Evolutionary conservation across 2,888 invertebrate species (phyloP), one percentile per base, ranked within the genome.

Genomic region (Agrotis exclamationis): DNA sequence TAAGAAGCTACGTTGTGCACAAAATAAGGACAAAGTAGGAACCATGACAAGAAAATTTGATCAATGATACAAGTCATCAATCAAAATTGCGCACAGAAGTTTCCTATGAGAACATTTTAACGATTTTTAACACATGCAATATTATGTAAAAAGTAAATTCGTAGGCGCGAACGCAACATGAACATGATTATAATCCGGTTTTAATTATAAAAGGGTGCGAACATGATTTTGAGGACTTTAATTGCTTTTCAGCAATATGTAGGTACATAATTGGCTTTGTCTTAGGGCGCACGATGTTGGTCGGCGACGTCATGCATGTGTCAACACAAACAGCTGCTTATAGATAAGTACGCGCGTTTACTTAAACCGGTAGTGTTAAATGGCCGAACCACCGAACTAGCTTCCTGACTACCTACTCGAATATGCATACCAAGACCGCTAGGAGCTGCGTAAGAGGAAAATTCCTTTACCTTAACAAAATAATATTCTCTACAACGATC

Each of bases 311-410:
- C 75, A 85, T 73, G 33, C 56, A 63, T 77, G 58, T 82, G 79
- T 85, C 79, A 83, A 79, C 71, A 83, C 5, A 20, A 79, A 85
- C 88, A 88, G 86, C 85, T 87, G 88, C 82, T 79, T 76, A 79
- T 77, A 85, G 85, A 85, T 81, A 82, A 82, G 80, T 80, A 80
- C 54, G 70, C 66, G 70, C 67, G 77, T 80, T 85, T 74, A 79
- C 76, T 79, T 74, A 79, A 74, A 80, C 85, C 83, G 79, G 82
- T 76, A 80, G 79, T 70, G 70, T 63, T 76, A 79, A 72, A 74
- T 63, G 63, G 50, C 63, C 74, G 65, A 74, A 79, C 59, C 70
- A 44, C 64, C 66, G 48, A 73, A 77, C 67, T 74, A 60, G 74
- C 78, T 87, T 87, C 87, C 85, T 84, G 80, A 73, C 72, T 73